These are phyloP conservation scores for Heliconius hortense DNA, from an alignment of 2,888 invertebrate species.

Conservation along the genomic window DNA sequence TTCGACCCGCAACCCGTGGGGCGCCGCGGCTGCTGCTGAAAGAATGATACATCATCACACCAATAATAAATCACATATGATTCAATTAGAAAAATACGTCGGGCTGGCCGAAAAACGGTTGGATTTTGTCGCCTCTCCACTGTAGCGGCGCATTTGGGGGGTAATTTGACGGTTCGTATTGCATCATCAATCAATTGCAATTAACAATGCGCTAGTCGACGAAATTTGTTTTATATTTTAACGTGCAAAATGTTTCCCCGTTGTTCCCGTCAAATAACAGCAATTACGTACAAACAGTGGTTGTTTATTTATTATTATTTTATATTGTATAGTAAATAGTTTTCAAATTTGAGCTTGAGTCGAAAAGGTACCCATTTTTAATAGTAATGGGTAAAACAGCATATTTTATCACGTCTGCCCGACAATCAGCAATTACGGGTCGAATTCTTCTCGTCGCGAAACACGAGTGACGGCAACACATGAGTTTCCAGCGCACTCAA, in stretches of 20 bases:
- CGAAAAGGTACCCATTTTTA: not conserved
- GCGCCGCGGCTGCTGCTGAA: conserved; percentile 78
- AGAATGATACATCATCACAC: conserved; percentile 82
- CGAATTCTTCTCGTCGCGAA: conserved; percentile 39
- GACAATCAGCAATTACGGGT: conserved; percentile 36
- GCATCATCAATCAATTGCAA: conserved; percentile 76
- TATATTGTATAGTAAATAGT: not conserved
- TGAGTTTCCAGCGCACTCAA: conserved; percentile 75
- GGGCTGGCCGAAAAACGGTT: conserved; percentile 63
- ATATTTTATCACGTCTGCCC: conserved; percentile 25
- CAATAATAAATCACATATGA: conserved; percentile 82
- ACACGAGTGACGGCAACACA: conserved; percentile 58
- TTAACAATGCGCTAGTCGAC: conserved; percentile 56
- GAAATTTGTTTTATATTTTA: conserved; percentile 32
- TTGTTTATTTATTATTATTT: not conserved
- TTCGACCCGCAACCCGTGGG: conserved; percentile 74
- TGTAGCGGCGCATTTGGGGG: conserved; percentile 63
- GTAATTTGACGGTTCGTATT: conserved; percentile 76
- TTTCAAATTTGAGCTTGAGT: not conserved
- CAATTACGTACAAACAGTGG: conserved; percentile 5
- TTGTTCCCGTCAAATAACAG: not conserved
- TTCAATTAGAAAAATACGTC: conserved; percentile 81
- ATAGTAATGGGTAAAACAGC: not conserved
- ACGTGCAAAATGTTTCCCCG: conserved; percentile 13
- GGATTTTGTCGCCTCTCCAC: conserved; percentile 63